Base-by-base conservation (phyloP, 2,797 vertebrate genomes). In the Leptodactylus fallax region DNA sequence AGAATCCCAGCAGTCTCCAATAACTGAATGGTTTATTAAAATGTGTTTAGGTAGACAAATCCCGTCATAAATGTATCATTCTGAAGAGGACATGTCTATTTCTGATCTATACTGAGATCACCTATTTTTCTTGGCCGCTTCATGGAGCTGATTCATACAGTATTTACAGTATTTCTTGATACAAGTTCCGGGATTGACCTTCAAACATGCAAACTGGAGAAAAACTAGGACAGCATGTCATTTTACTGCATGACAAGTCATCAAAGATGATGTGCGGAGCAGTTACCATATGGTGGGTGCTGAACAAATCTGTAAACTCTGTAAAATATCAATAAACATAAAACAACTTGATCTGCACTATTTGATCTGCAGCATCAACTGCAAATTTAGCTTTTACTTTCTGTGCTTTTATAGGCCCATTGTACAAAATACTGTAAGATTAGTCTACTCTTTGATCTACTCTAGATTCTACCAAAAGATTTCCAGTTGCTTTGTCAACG, bases 231-330 rank as follows among this genome's bases (percentile, higher is more conserved):
- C 67, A 74, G 25, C 55, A 25, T 84, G 82, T 58, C 51, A 58
- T 16, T 81, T 84, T 84, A 84, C 69, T 84, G 27, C 82, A 58
- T 74, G 82, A 84, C 82, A 84, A 84, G 79, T 65, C 79, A 81
- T 81, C 79, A 81, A 51, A 81, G 82, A 74, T 84, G 69, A 84
- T 74, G 56, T 74, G 82, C 69, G 27, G 55, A 60, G 27, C 67
- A 49, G 71, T 74, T 53, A 60, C 53, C 82, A 84, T 72, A 72
- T 83, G 69, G 71, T 55, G 53, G 25, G n/a, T 47, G 69, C 67
- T 10, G 71, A 8, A 53, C 67, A 84, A 84, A 60, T 71, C 82
- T 74, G 67, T 58, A 69, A 72, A 72, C 56, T 84, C 67, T 10
- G 82, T n/a, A 58, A 69, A 74, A 72, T 84, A 60, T 84, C 65